Evolutionary conservation across 1,140 invertebrate genomes (phyloP).

Genomic region (Augochlora pura): DNA sequence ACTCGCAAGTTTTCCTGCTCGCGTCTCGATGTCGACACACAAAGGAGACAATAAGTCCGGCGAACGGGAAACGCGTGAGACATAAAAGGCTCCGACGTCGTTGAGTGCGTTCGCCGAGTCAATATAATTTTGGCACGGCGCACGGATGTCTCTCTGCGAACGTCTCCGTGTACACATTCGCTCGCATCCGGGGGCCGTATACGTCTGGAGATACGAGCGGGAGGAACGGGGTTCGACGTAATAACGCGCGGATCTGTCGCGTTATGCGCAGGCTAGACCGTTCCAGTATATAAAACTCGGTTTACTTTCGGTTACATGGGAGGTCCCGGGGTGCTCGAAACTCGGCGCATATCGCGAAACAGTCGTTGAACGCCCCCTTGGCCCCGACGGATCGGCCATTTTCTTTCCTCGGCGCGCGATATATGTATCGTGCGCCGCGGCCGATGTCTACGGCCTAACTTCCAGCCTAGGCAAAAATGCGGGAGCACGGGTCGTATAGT

Average conservation of each 20-base stretch:
- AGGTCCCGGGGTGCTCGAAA: background rate
- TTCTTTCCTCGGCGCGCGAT: constrained; percentile 21
- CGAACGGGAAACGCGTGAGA: constrained; percentile 15
- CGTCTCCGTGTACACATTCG: constrained; percentile 10
- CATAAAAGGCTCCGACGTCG: constrained; percentile 57
- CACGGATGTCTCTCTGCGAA: constrained; percentile 42
- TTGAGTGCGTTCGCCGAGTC: constrained; percentile 55
- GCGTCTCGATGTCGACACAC: background rate
- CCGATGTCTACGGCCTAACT: background rate
- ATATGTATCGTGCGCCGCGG: constrained; percentile 13
- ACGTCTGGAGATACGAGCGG: constrained; percentile 38
- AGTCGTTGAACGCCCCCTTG: constrained; percentile 30
- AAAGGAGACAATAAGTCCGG: constrained; percentile 1
- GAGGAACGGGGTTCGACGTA: constrained; percentile 53
- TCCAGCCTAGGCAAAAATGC: constrained; percentile 46
- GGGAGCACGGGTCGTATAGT: background rate
- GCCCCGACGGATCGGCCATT: constrained; percentile 25
- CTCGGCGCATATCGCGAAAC: constrained; percentile 16
- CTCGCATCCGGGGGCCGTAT: constrained; percentile 17
- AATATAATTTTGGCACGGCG: constrained; percentile 70
- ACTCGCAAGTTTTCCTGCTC: background rate
- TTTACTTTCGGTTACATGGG: constrained; percentile 62
- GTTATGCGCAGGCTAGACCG: constrained; percentile 49
- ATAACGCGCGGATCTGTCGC: constrained; percentile 36
- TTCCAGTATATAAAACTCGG: constrained; percentile 63